Evolutionary conservation across 2,888 invertebrate species (phyloP).

Genomic region (Lissocephala sabroskyi): DNA sequence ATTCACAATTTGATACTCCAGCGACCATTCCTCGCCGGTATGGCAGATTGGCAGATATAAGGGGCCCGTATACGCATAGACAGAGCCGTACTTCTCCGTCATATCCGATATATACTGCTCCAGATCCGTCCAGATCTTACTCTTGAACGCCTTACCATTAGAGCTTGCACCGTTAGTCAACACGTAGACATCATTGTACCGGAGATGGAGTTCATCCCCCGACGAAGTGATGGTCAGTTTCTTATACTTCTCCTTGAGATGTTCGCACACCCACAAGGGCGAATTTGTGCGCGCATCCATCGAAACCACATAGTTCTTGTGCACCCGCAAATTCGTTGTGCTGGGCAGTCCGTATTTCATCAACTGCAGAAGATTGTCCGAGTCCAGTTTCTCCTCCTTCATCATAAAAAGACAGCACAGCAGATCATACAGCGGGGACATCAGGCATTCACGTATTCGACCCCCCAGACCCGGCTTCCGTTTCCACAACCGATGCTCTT

Average conservation of each 20-base stretch:
- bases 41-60: slow-evolving; percentile 27
- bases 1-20: slow-evolving; percentile 38
- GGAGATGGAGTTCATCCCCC: slow-evolving; percentile 27
- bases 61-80: slow-evolving; percentile 42
- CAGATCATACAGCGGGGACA: slow-evolving; percentile 25
- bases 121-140: slow-evolving; percentile 29
- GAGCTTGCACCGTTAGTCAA: slow-evolving; percentile 28
- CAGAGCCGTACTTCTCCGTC: slow-evolving; percentile 31
- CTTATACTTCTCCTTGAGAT: slow-evolving; percentile 25
- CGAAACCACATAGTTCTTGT: slow-evolving; percentile 48
- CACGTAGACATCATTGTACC: slow-evolving; percentile 45
- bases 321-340: slow-evolving; percentile 33
- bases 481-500: slow-evolving; percentile 37
- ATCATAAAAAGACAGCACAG: slow-evolving; percentile 9
- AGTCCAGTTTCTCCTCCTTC: background rate
- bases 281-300: slow-evolving; percentile 25
- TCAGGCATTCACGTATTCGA: slow-evolving; percentile 24
- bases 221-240: slow-evolving; percentile 18
- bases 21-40: slow-evolving; percentile 19
- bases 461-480: slow-evolving; percentile 13
- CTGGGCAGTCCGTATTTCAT: slow-evolving; percentile 45
- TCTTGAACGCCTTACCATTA: slow-evolving; percentile 30
- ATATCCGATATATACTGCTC: slow-evolving; percentile 25
- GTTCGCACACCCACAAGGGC: slow-evolving; percentile 45
- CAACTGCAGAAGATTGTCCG: slow-evolving; percentile 26